A percentile compares a stretch with the other conserved stretches of the same genome.
These are phyloP conservation scores for Zelostemma sp. DNA, from an alignment of 1,140 invertebrate species.

Conservation along the genomic window DNA sequence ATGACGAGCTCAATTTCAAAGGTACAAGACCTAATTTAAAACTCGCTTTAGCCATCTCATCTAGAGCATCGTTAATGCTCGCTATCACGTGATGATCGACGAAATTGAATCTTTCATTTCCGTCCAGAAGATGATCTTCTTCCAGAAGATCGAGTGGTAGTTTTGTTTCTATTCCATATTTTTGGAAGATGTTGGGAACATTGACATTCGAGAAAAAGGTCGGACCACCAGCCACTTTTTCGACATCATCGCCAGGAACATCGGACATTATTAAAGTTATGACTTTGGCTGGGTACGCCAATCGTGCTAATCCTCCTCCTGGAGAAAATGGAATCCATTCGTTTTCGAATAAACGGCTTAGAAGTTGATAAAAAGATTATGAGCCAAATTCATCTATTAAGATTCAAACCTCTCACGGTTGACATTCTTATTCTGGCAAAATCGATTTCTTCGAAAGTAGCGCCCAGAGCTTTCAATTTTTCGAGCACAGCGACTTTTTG, in stretches of 20 bases:
- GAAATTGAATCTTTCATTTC: conserved; percentile 49
- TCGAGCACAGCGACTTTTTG: conserved; percentile 71
- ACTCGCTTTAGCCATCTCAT: conserved; percentile 61
- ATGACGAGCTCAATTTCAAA: conserved; percentile 66
- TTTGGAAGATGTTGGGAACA: conserved; percentile 58
- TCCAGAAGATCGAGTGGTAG: conserved; percentile 26
- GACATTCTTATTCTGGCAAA: conserved; percentile 75
- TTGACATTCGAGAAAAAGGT: conserved; percentile 75
- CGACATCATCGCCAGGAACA: conserved; percentile 74
- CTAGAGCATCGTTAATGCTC: conserved; percentile 71
- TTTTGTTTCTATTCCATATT: conserved; percentile 53
- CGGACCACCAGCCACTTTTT: conserved; percentile 78
- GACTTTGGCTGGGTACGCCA: conserved; percentile 71
- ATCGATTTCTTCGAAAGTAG: conserved; percentile 76
- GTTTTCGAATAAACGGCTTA: no score
- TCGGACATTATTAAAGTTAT: conserved; percentile 78
- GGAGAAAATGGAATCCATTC: no score
- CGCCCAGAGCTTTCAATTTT: conserved; percentile 69
- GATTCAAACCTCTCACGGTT: conserved; percentile 69
- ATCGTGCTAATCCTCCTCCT: conserved; percentile 75
- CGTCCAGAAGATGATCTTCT: conserved; percentile 28
- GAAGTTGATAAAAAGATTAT: no score
- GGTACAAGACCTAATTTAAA: conserved; percentile 62
- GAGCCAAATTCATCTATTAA: no score
- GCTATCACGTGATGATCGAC: conserved; percentile 72